A percentile compares a stretch with the other conserved stretches of the same genome.
These are phyloP conservation scores for Euspilapteryx auroguttella DNA, from an alignment of 2,888 invertebrate genomes.

Conservation along the genomic window DNA sequence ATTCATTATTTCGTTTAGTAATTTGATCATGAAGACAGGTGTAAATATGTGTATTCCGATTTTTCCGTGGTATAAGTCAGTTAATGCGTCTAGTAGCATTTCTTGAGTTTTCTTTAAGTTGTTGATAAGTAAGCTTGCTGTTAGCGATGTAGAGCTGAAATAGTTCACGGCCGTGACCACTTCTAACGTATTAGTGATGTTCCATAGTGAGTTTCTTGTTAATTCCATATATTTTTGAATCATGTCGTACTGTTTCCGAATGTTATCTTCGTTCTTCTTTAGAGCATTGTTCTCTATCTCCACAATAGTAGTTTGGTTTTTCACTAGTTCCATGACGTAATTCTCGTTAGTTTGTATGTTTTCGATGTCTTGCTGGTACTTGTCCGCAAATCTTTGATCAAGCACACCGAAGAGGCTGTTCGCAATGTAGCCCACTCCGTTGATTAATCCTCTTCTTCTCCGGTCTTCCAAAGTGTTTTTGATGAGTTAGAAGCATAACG, in stretches of 20 bases:
- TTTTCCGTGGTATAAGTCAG: slow-evolving; percentile 1
- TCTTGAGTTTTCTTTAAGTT: slow-evolving; percentile 8
- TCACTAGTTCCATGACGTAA: slow-evolving; percentile 4
- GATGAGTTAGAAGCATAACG: too few species aligned
- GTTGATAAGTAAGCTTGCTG: slow-evolving; percentile 4
- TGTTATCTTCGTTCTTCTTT: slow-evolving; percentile 4
- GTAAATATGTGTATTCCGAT: neutral
- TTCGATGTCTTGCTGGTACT: slow-evolving; percentile 6
- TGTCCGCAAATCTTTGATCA: slow-evolving; percentile 6
- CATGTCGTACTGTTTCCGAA: neutral
- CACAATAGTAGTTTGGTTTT: slow-evolving; percentile 7
- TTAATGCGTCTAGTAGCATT: slow-evolving; percentile 3
- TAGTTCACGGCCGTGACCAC: slow-evolving; percentile 4
- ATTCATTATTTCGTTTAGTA: neutral
- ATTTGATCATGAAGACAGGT: neutral
- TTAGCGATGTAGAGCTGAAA: slow-evolving; percentile 6
- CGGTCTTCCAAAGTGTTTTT: too few species aligned
- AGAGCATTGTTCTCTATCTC: slow-evolving; percentile 6
- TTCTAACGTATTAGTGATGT: neutral
- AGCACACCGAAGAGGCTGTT: slow-evolving; percentile 8
- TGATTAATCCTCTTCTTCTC: too few species aligned
- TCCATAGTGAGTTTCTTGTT: neutral
- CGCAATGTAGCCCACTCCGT: too few species aligned
- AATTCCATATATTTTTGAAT: neutral
- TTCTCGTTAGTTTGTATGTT: slow-evolving; percentile 6